Percentiles rank a stretch among this genome's conserved stretches.
Conservation (phyloP, 2,113 vertebrate species). For the Laticauda laticaudata region DNA sequence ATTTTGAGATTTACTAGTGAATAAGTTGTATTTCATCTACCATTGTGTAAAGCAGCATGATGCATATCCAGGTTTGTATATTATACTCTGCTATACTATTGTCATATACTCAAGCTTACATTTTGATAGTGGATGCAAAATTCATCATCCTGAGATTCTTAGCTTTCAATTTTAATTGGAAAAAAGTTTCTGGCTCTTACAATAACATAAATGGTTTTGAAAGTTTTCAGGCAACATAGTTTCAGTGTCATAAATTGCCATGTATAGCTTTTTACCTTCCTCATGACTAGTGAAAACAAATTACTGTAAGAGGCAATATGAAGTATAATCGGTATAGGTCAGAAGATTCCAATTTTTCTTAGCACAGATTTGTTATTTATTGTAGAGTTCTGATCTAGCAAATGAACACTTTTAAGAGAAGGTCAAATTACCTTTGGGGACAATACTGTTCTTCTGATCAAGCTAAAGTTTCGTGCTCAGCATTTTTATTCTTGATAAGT, state of each 20-base stretch:
- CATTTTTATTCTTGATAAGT: background rate
- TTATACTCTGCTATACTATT: background rate
- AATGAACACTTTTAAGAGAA: background rate
- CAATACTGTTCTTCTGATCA: background rate
- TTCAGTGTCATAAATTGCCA: background rate
- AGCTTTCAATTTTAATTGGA: background rate
- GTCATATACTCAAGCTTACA: background rate
- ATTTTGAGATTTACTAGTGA: background rate
- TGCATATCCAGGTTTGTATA: background rate
- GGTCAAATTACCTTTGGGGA: background rate
- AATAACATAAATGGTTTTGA: background rate
- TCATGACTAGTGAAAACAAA: background rate
- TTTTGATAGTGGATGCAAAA: background rate
- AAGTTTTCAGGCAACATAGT: background rate
- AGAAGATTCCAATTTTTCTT: background rate
- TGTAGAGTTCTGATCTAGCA: background rate
- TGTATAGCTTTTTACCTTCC: background rate
- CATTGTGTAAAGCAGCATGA: background rate
- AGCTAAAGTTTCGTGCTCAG: background rate
- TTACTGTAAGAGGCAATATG: background rate
- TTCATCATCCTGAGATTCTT: background rate
- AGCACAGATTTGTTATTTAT: background rate
- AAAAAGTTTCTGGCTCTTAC: background rate
- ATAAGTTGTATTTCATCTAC: background rate
- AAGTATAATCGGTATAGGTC: slow-evolving; percentile 2